phyloP scores from a whole-genome alignment of 2,888 invertebrate genomes.

The Lapara coniferarum region DNA sequence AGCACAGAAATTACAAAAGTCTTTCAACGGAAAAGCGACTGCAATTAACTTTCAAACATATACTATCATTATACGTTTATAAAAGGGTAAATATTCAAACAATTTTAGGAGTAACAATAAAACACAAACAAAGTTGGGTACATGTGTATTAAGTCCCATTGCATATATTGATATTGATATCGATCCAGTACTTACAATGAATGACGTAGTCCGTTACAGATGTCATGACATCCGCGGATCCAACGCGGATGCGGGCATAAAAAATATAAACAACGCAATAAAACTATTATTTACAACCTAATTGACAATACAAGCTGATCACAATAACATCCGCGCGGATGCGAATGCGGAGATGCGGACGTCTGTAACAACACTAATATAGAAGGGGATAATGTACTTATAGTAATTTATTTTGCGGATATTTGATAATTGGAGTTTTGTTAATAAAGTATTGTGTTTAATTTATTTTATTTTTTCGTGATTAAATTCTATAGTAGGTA shows the following conservation, averaged over 20 bases:
- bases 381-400: constrained; percentile 4
- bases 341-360: background rate
- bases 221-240: constrained; percentile 7
- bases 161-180: constrained; percentile 5
- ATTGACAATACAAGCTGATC: constrained; percentile 16
- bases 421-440: background rate
- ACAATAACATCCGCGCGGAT: background rate
- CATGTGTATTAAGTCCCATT: constrained; percentile 68
- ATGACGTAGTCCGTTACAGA: constrained; percentile 15
- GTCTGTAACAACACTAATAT: constrained; percentile 4
- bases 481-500: too few species aligned
- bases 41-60: too few species aligned
- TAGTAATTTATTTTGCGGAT: background rate
- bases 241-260: background rate
- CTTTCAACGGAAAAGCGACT: too few species aligned
- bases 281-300: constrained; percentile 13
- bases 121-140: constrained; percentile 50
- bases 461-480: too few species aligned
- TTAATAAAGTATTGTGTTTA: background rate
- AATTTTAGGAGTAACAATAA: constrained; percentile 29
- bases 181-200: constrained; percentile 17
- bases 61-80: too few species aligned
- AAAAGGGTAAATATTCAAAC: too few species aligned
- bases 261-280: constrained; percentile 7
- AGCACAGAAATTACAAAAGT: too few species aligned